Base-by-base conservation (phyloP, 2,797 vertebrate species). In the Hylomyscus alleni region DNA sequence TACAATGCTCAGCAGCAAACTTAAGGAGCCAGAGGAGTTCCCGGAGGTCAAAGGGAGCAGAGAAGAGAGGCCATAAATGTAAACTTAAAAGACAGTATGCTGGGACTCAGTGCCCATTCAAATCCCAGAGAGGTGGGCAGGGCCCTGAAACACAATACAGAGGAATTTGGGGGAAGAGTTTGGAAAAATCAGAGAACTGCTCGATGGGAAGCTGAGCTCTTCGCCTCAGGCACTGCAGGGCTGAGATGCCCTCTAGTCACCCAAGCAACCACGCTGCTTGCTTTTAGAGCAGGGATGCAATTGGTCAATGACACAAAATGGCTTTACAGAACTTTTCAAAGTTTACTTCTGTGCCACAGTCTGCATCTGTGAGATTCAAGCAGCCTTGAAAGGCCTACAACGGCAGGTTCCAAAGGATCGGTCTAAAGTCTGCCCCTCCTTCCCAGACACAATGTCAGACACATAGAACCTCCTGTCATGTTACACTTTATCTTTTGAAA, bases 401-500 rank as follows among this genome's bases (percentile, higher is more conserved):
- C 98, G 97, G 97, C 97, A 98, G 98, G 85, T 97, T 96, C 92
- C 52, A 90, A 95, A 98, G 95, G 94, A n/a, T n/a, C n/a, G n/a
- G 97, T 94, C 89, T 62, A 92, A 97, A 94, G 95, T 98, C 95
- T 90, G 52, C 92, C 82, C 96, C 97, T 80, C 72, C 90, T 97
- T 76, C 69, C 94, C 97, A 98, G 97, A 98, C 96, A 98, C 97
- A 95, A 78, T 47, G 94, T 84, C 97, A 98, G 98, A 98, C 97
- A 98, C 97, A 97, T 96, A 98, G 97, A 97, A 98, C 97, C 97
- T 98, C 97, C 97, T 94, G 91, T 98, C 97, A 95, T 89, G 80
- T 98, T 96, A 97, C 93, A 96, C 94, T 98, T 98, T 97, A 80
- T 83, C 98, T 98, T 98, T 98, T 98, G 98, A 98, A 98, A 98